Evolutionary conservation across 2,797 vertebrate genomes (phyloP).

Genomic region (Synaphobranchus kaupii): DNA sequence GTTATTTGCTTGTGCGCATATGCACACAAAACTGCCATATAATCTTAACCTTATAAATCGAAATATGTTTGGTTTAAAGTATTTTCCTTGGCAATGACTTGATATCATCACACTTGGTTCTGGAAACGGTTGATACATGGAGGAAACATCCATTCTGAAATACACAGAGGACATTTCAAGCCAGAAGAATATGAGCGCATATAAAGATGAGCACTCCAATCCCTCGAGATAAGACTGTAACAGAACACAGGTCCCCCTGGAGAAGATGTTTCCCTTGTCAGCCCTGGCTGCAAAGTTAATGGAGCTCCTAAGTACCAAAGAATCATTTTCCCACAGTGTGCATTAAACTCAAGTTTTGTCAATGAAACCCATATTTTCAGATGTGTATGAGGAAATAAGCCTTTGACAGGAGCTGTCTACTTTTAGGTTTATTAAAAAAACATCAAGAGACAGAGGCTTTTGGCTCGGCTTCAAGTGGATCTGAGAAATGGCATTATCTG

Average conservation of each 20-base stretch:
- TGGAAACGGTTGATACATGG: not conserved
- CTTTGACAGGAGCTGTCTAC: not conserved
- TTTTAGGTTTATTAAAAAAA: conserved; percentile 10
- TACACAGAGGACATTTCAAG: conserved; percentile 17
- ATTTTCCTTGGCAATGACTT: not conserved
- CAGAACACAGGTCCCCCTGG: not conserved
- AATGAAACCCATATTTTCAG: conserved; percentile 13
- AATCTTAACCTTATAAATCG: not conserved
- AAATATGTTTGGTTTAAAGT: not conserved
- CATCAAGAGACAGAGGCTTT: not conserved
- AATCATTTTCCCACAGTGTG: conserved; percentile 24
- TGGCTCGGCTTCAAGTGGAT: not conserved
- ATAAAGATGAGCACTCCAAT: not conserved
- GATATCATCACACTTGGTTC: not conserved
- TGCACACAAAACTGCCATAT: not conserved
- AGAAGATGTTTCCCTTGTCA: not conserved
- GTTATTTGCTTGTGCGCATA: not conserved
- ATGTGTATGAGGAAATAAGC: conserved; percentile 16
- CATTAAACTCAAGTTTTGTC: conserved; percentile 16
- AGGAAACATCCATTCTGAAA: not conserved
- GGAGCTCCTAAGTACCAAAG: conserved; percentile 16
- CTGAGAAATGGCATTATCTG: not conserved
- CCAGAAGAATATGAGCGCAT: not conserved
- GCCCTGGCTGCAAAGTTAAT: conserved; percentile 16
- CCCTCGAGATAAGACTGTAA: not conserved